Evolutionary conservation across 64 coral and sea anemone species (phyloP).

Genomic region (Dendrophyllia cribrosa): DNA sequence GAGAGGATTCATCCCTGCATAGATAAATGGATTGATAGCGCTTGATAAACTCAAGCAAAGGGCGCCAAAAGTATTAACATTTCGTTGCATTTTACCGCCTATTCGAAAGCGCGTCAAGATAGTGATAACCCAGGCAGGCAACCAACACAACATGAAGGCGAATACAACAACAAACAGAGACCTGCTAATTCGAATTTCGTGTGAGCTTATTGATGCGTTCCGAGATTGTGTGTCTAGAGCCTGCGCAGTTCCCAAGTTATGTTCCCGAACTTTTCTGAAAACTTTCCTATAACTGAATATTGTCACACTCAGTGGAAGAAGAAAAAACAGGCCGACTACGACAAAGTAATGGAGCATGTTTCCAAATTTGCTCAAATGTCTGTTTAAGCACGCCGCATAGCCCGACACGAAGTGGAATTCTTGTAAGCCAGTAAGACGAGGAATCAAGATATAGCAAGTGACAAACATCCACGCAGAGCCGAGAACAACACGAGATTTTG

Average conservation of each 20-base stretch:
- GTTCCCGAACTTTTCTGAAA: not conserved
- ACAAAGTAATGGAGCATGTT: not conserved
- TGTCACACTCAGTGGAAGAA: not conserved
- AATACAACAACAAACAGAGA: not conserved
- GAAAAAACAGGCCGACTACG: not conserved
- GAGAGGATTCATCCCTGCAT: not conserved
- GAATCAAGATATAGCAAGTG: not conserved
- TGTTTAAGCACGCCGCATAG: not conserved
- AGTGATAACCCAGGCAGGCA: not conserved
- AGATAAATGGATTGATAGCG: not conserved
- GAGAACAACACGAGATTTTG: not conserved
- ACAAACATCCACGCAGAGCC: not conserved
- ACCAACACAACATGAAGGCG: conserved; percentile 1
- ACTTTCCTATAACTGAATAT: conserved; percentile 7
- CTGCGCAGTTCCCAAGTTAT: not conserved
- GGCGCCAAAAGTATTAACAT: not conserved
- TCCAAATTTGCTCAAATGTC: not conserved
- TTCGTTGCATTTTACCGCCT: not conserved
- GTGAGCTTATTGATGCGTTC: not conserved
- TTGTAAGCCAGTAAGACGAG: not conserved
- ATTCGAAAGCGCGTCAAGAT: not conserved
- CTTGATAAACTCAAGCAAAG: not conserved
- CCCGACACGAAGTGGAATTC: not conserved
- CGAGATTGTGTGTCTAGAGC: not conserved
- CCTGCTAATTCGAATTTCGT: not conserved